Conservation (phyloP, 2,888 invertebrate genomes). For the Stegana nigrithorax region DNA sequence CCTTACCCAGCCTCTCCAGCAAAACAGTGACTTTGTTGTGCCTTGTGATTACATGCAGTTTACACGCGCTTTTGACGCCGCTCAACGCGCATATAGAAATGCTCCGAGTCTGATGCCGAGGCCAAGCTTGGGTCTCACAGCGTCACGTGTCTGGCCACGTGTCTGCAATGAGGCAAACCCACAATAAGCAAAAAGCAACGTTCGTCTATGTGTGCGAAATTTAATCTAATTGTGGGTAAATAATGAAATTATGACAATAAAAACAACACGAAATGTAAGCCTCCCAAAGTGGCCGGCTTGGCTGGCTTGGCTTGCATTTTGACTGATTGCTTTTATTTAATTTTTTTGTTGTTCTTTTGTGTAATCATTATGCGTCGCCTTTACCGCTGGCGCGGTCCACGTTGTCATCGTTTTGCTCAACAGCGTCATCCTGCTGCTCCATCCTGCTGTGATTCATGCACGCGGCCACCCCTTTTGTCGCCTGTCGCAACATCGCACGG, state of each 20-base stretch:
- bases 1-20: not conserved
- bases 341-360: too few relatives aligned
- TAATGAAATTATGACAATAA: conserved; percentile 60
- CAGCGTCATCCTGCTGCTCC: conserved; percentile 3
- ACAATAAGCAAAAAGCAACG: conserved; percentile 31
- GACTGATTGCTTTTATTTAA: conserved; percentile 59
- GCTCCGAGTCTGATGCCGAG: conserved; percentile 17
- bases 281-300: too few relatives aligned
- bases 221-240: conserved; percentile 36
- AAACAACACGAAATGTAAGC: conserved; percentile 8
- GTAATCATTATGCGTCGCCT: conserved; percentile 7
- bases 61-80: conserved; percentile 40
- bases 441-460: conserved; percentile 12
- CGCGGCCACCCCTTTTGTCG: not conserved
- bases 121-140: too few relatives aligned
- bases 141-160: conserved; percentile 64
- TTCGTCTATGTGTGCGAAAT: conserved; percentile 31
- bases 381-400: too few relatives aligned
- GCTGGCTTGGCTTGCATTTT: conserved; percentile 29
- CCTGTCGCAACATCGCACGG: not conserved
- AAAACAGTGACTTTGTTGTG: conserved; percentile 28
- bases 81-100: conserved; percentile 3
- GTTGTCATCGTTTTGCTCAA: not conserved
- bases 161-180: conserved; percentile 42
- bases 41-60: conserved; percentile 57